These are phyloP conservation scores for Lithodes maja DNA, from an alignment of 2,888 invertebrate species.

Conservation along the genomic window DNA sequence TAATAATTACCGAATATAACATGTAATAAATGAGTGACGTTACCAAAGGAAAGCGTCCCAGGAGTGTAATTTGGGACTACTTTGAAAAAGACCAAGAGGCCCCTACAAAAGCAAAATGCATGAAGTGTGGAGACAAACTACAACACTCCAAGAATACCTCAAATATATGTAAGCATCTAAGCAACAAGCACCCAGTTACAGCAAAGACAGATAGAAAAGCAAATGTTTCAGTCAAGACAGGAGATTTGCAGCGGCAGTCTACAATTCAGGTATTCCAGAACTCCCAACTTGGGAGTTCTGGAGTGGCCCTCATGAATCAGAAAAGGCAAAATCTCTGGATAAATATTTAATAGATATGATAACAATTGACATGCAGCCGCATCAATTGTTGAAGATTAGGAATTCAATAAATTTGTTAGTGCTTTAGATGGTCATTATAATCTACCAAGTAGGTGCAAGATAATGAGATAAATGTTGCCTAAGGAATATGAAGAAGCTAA, in stretches of 20 bases:
- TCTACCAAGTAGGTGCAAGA: conserved; percentile 3
- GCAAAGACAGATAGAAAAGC: background rate
- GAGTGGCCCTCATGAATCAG: background rate
- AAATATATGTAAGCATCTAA: conserved; percentile 3
- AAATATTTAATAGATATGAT: background rate
- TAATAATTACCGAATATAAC: too few relatives aligned
- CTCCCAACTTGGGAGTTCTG: too few relatives aligned
- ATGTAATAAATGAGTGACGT: too few relatives aligned
- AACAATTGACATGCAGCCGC: conserved; percentile 25
- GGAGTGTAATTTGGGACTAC: conserved; percentile 24
- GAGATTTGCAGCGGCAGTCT: background rate
- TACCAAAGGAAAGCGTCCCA: background rate
- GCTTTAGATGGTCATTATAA: background rate
- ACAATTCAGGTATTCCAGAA: background rate
- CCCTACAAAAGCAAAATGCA: conserved; percentile 19
- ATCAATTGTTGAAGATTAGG: conserved; percentile 9
- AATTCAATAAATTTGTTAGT: background rate
- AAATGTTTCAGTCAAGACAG: conserved; percentile 3
- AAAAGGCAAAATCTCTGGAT: conserved; percentile 2
- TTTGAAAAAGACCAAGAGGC: background rate
- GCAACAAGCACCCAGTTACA: background rate
- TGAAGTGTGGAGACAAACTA: conserved; percentile 12
- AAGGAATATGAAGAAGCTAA: background rate
- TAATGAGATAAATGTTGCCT: conserved; percentile 18
- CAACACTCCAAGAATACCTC: background rate